phyloP scores from a whole-genome alignment of 2,888 invertebrate species.

The Listrodromus nycthemerus region DNA sequence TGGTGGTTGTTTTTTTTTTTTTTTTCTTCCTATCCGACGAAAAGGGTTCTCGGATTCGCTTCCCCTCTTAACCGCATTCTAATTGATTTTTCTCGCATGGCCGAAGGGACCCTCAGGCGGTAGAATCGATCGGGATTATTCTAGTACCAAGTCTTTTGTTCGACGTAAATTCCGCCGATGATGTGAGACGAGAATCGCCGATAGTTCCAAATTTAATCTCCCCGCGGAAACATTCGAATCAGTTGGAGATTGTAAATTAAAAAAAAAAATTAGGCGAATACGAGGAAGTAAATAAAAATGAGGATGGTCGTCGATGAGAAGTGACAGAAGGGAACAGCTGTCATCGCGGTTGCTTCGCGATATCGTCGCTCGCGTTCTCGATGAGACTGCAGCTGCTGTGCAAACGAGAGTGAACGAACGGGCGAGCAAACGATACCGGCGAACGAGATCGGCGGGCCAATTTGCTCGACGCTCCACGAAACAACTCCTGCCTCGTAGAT shows the following conservation, averaged over 20 bases:
- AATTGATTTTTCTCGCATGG: constrained; percentile 55
- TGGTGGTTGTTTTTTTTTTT: constrained; percentile 18
- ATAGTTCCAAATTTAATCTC: no score
- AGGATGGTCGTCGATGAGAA: constrained; percentile 46
- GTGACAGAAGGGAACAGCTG: constrained; percentile 65
- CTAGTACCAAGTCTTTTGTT: constrained; percentile 22
- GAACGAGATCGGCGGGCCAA: constrained; percentile 61
- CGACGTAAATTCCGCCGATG: background rate
- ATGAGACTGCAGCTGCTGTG: constrained; percentile 59
- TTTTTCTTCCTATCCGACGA: constrained; percentile 10
- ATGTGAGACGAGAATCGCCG: no score
- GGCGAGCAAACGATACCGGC: constrained; percentile 39
- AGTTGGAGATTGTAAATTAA: background rate
- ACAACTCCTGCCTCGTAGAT: constrained; percentile 60
- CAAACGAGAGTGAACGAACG: constrained; percentile 52
- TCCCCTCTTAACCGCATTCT: constrained; percentile 59
- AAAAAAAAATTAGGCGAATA: background rate
- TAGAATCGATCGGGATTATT: constrained; percentile 60
- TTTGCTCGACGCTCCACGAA: constrained; percentile 63
- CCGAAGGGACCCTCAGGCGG: constrained; percentile 27
- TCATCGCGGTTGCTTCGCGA: constrained; percentile 53
- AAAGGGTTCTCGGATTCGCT: constrained; percentile 55
- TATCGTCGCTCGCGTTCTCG: constrained; percentile 47
- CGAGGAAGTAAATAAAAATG: constrained; percentile 1
- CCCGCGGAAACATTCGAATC: background rate